Conservation (phyloP, 2,888 invertebrate species). For the Drepana falcataria region DNA sequence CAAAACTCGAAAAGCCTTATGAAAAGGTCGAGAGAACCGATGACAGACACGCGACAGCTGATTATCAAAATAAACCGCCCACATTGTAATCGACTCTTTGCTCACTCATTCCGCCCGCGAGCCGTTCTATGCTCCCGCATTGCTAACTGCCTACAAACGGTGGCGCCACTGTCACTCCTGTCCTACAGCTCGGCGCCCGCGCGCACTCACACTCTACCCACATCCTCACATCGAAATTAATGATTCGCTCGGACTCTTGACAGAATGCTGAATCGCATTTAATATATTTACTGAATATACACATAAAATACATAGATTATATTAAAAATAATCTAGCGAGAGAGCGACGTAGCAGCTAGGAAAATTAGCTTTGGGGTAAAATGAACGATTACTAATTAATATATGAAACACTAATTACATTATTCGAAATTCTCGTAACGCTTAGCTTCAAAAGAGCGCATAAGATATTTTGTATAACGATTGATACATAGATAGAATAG, state of each 20-base stretch:
- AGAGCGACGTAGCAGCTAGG: slow-evolving; percentile 56
- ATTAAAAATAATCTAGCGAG: slow-evolving; percentile 50
- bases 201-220: slow-evolving; percentile 24
- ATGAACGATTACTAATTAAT: slow-evolving; percentile 23
- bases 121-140: slow-evolving; percentile 10
- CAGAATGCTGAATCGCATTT: slow-evolving; percentile 62
- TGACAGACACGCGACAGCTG: slow-evolving; percentile 66
- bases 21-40: slow-evolving; percentile 76
- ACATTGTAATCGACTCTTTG: slow-evolving; percentile 50
- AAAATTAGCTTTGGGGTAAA: slow-evolving; percentile 48
- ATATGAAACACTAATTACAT: slow-evolving; percentile 26
- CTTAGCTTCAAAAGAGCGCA: slow-evolving; percentile 62
- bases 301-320: slow-evolving; percentile 41
- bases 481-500: slow-evolving; percentile 62
- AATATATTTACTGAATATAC: slow-evolving; percentile 53
- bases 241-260: slow-evolving; percentile 29
- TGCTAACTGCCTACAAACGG: slow-evolving; percentile 18
- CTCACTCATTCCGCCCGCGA: slow-evolving; percentile 40
- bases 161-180: slow-evolving; percentile 3
- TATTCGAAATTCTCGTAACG: slow-evolving; percentile 50
- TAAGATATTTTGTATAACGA: slow-evolving; percentile 76
- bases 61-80: slow-evolving; percentile 60
- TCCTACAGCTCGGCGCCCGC: slow-evolving; percentile 14
- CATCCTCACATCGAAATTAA: slow-evolving; percentile 17
- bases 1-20: slow-evolving; percentile 80